Percentiles rank a stretch among this genome's conserved stretches.
Conservation (phyloP, 2,888 invertebrate genomes). For the Anthrax anthrax region DNA sequence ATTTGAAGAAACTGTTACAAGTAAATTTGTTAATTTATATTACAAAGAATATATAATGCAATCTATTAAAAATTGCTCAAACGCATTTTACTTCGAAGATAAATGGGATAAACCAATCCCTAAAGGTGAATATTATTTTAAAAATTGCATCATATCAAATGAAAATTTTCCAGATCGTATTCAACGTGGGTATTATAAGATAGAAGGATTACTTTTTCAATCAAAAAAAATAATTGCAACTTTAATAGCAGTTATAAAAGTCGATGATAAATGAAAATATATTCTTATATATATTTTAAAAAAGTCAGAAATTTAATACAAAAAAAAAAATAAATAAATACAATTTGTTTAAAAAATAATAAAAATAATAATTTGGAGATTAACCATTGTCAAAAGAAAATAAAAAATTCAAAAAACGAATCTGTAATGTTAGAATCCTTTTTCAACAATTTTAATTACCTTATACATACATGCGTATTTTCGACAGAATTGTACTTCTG, state of each 20-base stretch:
- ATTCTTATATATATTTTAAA: no score
- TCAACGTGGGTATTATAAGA: not conserved
- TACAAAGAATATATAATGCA: not conserved
- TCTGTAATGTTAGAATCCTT: no score
- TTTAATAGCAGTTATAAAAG: not conserved
- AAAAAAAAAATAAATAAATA: no score
- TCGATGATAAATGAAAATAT: not conserved
- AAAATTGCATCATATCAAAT: not conserved
- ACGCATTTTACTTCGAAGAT: not conserved
- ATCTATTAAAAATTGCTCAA: not conserved
- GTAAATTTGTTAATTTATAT: not conserved
- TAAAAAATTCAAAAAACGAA: no score
- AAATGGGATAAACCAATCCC: not conserved
- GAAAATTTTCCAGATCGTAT: not conserved
- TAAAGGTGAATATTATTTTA: not conserved
- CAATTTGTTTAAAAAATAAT: no score
- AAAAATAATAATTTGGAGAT: no score
- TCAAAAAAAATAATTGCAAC: no score
- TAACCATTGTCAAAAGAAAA: no score
- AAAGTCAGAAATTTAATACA: no score
- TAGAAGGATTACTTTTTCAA: not conserved
- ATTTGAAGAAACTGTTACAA: not conserved
- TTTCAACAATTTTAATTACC: no score
- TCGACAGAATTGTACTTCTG: no score
- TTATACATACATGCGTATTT: no score